phyloP scores from a whole-genome alignment of 1,140 invertebrate species.

The Bombus waltoni region DNA sequence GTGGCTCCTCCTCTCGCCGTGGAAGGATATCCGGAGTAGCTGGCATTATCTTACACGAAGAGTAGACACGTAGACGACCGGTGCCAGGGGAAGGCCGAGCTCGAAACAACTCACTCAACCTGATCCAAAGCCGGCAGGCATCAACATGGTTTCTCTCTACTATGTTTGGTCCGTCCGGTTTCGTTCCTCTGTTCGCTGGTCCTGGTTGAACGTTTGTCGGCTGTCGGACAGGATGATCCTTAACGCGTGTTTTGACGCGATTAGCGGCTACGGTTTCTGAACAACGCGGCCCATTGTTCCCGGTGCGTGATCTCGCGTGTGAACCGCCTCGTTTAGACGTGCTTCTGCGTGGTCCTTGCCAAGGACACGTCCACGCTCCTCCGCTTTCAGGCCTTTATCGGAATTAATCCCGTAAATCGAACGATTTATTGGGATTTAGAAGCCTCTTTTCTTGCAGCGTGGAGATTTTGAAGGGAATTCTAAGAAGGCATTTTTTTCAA shows the following conservation, averaged over 20 bases:
- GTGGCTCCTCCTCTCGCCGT: background rate
- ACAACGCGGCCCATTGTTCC: slow-evolving; percentile 67
- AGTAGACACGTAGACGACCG: slow-evolving; percentile 46
- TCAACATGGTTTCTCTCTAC: slow-evolving; percentile 60
- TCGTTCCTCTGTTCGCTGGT: slow-evolving; percentile 46
- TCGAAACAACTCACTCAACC: slow-evolving; percentile 71
- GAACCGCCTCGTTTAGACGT: slow-evolving; percentile 55
- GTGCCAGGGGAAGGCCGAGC: slow-evolving; percentile 43
- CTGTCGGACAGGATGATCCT: slow-evolving; percentile 58
- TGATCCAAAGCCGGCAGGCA: slow-evolving; percentile 68
- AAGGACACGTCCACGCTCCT: slow-evolving; percentile 2
- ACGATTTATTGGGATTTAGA: background rate
- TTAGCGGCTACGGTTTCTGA: slow-evolving; percentile 65
- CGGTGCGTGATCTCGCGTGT: slow-evolving; percentile 65
- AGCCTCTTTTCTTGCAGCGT: background rate
- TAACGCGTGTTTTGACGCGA: slow-evolving; percentile 74
- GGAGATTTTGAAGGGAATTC: slow-evolving; percentile 11
- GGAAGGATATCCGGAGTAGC: slow-evolving; percentile 61
- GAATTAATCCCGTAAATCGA: background rate
- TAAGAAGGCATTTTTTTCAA: background rate
- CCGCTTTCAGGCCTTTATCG: background rate
- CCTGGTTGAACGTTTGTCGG: slow-evolving; percentile 45
- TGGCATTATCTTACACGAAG: slow-evolving; percentile 57
- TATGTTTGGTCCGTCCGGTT: slow-evolving; percentile 57
- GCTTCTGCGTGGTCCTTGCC: slow-evolving; percentile 43